These are phyloP conservation scores for Zaprionus lineosus DNA, from an alignment of 2,888 invertebrate species.

Conservation along the genomic window DNA sequence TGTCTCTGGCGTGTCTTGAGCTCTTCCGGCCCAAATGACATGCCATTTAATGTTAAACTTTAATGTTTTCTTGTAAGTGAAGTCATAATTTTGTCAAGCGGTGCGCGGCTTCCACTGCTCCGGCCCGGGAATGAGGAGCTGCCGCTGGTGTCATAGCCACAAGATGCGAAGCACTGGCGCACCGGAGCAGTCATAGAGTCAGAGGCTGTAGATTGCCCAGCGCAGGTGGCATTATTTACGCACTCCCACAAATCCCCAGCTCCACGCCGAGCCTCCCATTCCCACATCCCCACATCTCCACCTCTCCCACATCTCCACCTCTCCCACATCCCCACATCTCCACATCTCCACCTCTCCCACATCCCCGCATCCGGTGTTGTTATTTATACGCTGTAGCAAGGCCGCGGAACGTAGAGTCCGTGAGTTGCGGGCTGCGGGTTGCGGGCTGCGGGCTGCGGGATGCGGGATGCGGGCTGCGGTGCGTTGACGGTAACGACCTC, in stretches of 20 bases:
- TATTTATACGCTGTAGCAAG: conserved; percentile 62
- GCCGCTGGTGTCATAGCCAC: too few relatives aligned
- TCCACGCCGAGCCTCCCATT: too few relatives aligned
- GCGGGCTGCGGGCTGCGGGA: conserved; percentile 1
- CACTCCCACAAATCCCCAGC: conserved; percentile 28
- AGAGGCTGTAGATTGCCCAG: conserved; percentile 25
- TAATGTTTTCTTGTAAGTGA: conserved; percentile 70
- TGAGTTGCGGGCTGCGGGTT: background rate
- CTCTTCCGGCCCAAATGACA: conserved; percentile 73
- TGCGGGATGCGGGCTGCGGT: conserved; percentile 1
- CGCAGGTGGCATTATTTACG: conserved; percentile 77
- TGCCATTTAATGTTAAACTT: conserved; percentile 80
- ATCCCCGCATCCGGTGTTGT: conserved; percentile 49
- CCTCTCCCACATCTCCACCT: conserved; percentile 2
- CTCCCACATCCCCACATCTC: background rate
- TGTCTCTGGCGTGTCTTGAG: conserved; percentile 52
- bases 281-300: background rate
- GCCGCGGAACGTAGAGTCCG: conserved; percentile 30
- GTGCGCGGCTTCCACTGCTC: background rate
- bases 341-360: background rate
- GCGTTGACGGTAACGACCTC: conserved; percentile 76
- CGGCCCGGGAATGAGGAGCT: background rate
- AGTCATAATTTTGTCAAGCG: conserved; percentile 56
- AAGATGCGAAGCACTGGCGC: too few relatives aligned
- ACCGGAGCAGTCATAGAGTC: background rate